phyloP scores from a whole-genome alignment of 2,113 vertebrate genomes.

The Actenoides hombroni region DNA sequence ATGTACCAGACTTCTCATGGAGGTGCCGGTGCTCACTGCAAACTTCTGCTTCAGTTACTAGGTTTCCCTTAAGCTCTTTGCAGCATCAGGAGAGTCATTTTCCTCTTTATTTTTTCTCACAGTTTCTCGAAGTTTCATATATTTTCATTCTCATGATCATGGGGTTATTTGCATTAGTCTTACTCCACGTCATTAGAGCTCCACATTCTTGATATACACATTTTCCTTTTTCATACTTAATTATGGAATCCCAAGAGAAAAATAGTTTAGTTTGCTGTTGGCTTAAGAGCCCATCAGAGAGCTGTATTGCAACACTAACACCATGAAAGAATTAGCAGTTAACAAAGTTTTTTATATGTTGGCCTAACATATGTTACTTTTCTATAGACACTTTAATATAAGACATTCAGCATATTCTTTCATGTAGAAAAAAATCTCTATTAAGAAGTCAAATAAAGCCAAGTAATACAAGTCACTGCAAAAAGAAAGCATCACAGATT shows the following conservation, averaged over 20 bases:
- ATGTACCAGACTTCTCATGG: neutral
- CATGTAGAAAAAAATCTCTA: neutral
- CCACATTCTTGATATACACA: neutral
- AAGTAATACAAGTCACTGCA: neutral
- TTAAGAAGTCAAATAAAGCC: neutral
- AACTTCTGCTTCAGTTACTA: neutral
- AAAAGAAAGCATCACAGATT: neutral
- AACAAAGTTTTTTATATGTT: neutral
- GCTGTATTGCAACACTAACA: neutral
- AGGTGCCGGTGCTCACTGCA: neutral
- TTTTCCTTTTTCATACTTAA: neutral
- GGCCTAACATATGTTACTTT: neutral
- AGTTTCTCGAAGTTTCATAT: neutral
- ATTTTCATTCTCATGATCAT: neutral
- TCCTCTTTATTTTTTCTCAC: neutral
- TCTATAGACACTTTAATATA: neutral
- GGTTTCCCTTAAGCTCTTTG: neutral
- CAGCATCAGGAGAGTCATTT: neutral
- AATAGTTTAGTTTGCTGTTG: neutral
- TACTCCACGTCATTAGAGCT: neutral
- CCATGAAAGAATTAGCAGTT: neutral
- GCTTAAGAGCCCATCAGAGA: neutral
- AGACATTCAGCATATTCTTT: neutral
- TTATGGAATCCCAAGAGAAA: neutral
- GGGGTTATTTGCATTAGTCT: neutral